Evolutionary conservation across 2,797 vertebrate genomes (phyloP), one percentile per base, ranked within the genome.

Genomic region (Periparus ater): DNA sequence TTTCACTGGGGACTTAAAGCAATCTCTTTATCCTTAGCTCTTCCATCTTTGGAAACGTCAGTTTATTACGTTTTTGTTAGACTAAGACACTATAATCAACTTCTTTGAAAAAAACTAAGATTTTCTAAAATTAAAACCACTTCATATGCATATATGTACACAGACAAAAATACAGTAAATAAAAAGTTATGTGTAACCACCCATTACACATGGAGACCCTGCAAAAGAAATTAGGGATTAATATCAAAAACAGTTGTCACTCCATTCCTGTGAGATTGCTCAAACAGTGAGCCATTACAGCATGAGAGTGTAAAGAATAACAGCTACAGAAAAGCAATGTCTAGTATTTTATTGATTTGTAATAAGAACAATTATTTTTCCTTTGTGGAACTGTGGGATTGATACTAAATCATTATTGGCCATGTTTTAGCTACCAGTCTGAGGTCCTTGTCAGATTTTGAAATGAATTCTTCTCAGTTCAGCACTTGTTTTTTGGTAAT

Each of bases 401-500:
- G 62, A 66, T 55, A 94, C 25, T 17, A 78, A 85, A 45, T 60
- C 12, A 60, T 83, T 79, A 60, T 18, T 75, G 16, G 12, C 15
- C 25, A n/a, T 53, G 61, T 78, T 68, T 76, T 88, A 88, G 44
- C 70, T 75, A 83, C 48, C 51, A 92, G 85, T 62, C 66, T 66
- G 55, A 88, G 23, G 50, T 72, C 36, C 27, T 66, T 88, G 87
- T 85, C 81, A 73, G 86, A 62, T 77, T 85, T 79, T 45, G 5
- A 70, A 83, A 92, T 44, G 44, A 81, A 83, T 92, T 91, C n/a
- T 90, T 86, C 84, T 74, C 4, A 1, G 34, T 85, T 94, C 62
- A 89, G 38, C 26, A 17, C 38, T 60, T 93, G 72, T 36, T 73
- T 87, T 85, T 70, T 32, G 50, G 44, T 74, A 77, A 71, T 58